Evolutionary conservation across 37 sponge, comb jelly and placozoan species (phyloP), one percentile per base, ranked within the genome.

Genomic region (Oscarella lobularis): DNA sequence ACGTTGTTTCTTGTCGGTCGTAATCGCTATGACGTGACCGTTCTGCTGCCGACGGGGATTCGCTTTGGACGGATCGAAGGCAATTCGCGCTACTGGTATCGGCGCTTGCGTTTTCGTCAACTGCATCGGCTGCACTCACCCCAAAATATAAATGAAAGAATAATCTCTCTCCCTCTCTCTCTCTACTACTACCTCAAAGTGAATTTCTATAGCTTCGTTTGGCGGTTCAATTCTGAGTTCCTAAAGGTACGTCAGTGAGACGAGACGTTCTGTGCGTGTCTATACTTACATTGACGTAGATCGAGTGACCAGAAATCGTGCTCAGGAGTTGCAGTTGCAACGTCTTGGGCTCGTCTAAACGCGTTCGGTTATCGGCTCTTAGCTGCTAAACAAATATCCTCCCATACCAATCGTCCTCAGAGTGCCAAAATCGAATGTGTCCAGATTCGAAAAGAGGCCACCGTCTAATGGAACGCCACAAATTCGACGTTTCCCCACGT

Each of bases 301-400:
- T n/a, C n/a, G n/a, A n/a, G n/a, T n/a, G n/a, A n/a, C n/a, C n/a
- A n/a, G n/a, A n/a, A n/a, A n/a, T n/a, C n/a, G n/a, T n/a, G n/a
- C n/a, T n/a, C 36, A 88, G 81, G 30, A 88, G 69, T 37, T 77
- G 80, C 34, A 88, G 73, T 0, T 80, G 82, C 0, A 87, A 48
- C 0, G 73, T 20, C 39, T 79, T 82, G 0, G 77, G 35, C 38
- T 87, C 87, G 77, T 48, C 60, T 20, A 48, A 20, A 20, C n/a
- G n/a, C n/a, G n/a, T n/a, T n/a, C n/a, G n/a, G n/a, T n/a, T n/a
- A n/a, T n/a, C n/a, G n/a, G n/a, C n/a, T n/a, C n/a, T n/a, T n/a
- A n/a, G n/a, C n/a, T n/a, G n/a, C n/a, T n/a, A n/a, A n/a, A n/a
- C n/a, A n/a, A n/a, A n/a, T n/a, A n/a, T n/a, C n/a, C n/a, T n/a